Percentiles rank a stretch among this genome's conserved stretches.
These are phyloP conservation scores for Pogonognathellus flavescens DNA, from an alignment of 1,140 invertebrate genomes.

Conservation along the genomic window DNA sequence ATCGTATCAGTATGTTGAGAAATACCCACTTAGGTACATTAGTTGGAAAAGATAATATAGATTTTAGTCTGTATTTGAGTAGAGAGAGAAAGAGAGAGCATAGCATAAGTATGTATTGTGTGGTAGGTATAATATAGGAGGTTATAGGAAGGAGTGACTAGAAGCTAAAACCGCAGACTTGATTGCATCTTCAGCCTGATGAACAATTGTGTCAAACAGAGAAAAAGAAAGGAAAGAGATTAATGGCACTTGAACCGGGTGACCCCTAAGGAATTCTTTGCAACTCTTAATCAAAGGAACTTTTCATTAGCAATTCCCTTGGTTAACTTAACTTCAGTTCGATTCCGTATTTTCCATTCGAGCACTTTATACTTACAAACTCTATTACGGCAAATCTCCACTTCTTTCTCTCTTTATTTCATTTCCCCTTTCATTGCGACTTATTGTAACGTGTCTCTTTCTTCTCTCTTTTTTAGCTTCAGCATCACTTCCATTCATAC, in stretches of 20 bases:
- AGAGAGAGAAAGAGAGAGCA: not conserved
- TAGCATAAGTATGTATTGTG: not conserved
- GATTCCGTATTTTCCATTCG: conserved; percentile 5
- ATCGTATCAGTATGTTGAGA: too few relatives aligned
- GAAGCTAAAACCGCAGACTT: conserved; percentile 47
- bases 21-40: too few relatives aligned
- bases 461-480: conserved; percentile 11
- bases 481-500: conserved; percentile 23
- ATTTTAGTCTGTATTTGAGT: not conserved
- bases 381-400: conserved; percentile 29
- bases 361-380: conserved; percentile 14
- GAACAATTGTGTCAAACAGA: conserved; percentile 65
- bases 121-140: not conserved
- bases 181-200: conserved; percentile 59
- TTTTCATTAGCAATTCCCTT: conserved; percentile 61
- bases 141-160: conserved; percentile 7
- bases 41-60: not conserved
- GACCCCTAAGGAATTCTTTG: conserved; percentile 56
- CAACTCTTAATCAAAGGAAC: conserved; percentile 61
- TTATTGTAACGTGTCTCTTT: conserved; percentile 8
- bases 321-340: conserved; percentile 18
- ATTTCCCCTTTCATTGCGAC: conserved; percentile 43
- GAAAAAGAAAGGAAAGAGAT: conserved; percentile 62
- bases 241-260: conserved; percentile 61
- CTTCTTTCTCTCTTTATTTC: conserved; percentile 49